Conservation (phyloP, 2,797 vertebrate species). For the Neopelma chrysocephalum region DNA sequence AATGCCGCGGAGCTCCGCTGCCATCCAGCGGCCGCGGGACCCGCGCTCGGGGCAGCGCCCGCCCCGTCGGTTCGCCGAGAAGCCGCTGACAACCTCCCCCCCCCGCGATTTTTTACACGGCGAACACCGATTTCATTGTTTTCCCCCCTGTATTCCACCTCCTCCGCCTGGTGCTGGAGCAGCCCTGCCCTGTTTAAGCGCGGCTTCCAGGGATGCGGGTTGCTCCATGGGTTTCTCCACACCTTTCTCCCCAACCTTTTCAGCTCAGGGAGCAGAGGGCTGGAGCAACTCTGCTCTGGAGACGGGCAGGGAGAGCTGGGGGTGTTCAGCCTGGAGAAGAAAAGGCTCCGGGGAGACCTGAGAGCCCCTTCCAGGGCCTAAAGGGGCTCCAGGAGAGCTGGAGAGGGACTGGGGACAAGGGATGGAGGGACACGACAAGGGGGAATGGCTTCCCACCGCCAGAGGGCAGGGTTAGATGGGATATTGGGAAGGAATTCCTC, state of each 20-base stretch:
- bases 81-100: rapidly evolving
- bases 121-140: rapidly evolving
- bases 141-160: rapidly evolving
- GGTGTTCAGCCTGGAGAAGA: neutral
- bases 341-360: too few species aligned
- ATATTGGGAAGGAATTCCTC: neutral
- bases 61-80: rapidly evolving
- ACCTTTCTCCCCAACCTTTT: rapidly evolving
- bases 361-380: neutral
- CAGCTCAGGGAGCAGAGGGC: neutral
- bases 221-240: rapidly evolving
- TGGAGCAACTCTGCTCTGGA: neutral
- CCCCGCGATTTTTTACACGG: neutral
- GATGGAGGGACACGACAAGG: neutral
- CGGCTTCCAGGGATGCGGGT: rapidly evolving
- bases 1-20: neutral
- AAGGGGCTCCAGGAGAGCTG: neutral
- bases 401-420: too few species aligned
- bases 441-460: neutral
- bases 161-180: rapidly evolving
- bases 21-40: constrained; percentile 24
- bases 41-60: neutral
- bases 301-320: neutral
- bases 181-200: rapidly evolving
- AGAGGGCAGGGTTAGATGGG: rapidly evolving